phyloP scores from a whole-genome alignment of 2,797 vertebrate species.

The Acropternis orthonyx region DNA sequence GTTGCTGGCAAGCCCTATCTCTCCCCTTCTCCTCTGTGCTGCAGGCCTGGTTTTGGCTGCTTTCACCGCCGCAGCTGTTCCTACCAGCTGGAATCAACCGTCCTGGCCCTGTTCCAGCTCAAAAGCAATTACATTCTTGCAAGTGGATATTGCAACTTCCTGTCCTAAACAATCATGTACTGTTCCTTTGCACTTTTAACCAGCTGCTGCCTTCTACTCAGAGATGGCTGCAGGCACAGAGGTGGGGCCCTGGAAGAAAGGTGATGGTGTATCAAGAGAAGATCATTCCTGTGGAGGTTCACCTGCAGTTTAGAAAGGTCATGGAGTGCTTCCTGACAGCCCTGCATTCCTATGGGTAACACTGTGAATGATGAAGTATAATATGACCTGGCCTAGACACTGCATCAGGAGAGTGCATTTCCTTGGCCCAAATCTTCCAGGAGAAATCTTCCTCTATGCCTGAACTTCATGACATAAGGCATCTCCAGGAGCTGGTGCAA shows the following conservation, averaged over 20 bases:
- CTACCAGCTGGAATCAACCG: conserved; percentile 67
- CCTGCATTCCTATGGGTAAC: neutral
- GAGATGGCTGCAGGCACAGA: neutral
- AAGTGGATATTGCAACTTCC: conserved; percentile 71
- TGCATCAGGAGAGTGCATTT: neutral
- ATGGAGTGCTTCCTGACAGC: neutral
- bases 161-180: conserved; percentile 66
- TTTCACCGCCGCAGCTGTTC: conserved; percentile 56
- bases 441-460: neutral
- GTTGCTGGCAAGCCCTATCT: conserved; percentile 30
- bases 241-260: neutral
- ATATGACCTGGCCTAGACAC: neutral
- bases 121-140: conserved; percentile 68
- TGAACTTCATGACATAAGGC: neutral
- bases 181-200: conserved; percentile 46
- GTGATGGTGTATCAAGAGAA: neutral
- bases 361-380: neutral
- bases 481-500: neutral
- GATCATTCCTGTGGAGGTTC: neutral
- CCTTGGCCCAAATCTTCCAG: neutral
- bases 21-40: neutral
- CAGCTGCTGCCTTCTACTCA: conserved; percentile 47
- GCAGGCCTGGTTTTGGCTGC: conserved; percentile 10
- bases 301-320: neutral
- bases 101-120: conserved; percentile 51